A percentile compares a stretch with the other conserved stretches of the same genome.
Conservation (phyloP, 2,888 invertebrate species). For the Dolomedes plantarius region DNA sequence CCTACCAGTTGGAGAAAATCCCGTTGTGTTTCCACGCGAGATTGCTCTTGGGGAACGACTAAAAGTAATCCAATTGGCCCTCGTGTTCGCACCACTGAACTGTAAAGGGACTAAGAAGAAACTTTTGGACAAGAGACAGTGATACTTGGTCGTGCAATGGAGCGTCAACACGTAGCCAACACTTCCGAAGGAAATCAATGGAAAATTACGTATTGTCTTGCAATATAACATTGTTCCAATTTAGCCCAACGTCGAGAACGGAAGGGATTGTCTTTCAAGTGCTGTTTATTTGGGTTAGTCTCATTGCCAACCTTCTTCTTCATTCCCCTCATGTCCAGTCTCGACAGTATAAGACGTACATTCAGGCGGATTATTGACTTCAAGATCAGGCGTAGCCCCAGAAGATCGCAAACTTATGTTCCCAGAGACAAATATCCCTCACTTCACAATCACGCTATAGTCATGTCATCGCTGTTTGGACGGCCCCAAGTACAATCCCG, state of each 20-base stretch:
- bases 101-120: neutral
- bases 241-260: too few species aligned
- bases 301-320: too few species aligned
- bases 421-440: too few species aligned
- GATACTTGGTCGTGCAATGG: slow-evolving; percentile 39
- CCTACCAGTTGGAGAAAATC: slow-evolving; percentile 16
- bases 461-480: too few species aligned
- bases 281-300: neutral
- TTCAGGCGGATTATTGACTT: too few species aligned
- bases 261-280: too few species aligned
- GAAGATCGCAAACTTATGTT: too few species aligned
- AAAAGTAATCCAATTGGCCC: slow-evolving; percentile 13
- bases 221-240: neutral
- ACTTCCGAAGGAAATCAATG: slow-evolving; percentile 1
- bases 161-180: neutral
- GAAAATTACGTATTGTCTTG: neutral
- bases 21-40: slow-evolving; percentile 29
- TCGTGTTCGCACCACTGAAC: slow-evolving; percentile 11
- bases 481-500: too few species aligned
- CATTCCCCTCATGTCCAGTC: too few species aligned
- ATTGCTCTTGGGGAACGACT: slow-evolving; percentile 14
- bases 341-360: too few species aligned
- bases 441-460: too few species aligned
- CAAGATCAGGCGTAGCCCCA: too few species aligned
- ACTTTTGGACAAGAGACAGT: slow-evolving; percentile 13